A percentile compares a stretch with the other conserved stretches of the same genome.
Evolutionary conservation across 2,113 vertebrate genomes (phyloP).

Genomic region (Pterophyllum scalare): DNA sequence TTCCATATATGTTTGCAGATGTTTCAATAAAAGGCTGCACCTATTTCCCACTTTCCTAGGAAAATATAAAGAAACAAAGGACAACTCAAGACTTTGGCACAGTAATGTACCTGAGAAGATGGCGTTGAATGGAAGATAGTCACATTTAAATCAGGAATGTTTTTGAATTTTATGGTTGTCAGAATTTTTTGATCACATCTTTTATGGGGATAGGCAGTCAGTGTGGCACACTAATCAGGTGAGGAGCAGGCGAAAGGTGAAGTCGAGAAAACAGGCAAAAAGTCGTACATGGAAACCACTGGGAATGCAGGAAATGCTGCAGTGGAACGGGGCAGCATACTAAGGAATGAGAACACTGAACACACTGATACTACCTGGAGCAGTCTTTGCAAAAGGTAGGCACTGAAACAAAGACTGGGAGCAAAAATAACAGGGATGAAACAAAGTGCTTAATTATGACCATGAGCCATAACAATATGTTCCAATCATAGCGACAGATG

Average conservation of each 20-base stretch:
- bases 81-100: background rate
- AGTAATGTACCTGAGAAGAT: background rate
- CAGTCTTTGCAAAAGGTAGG: background rate
- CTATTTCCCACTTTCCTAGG: background rate
- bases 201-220: background rate
- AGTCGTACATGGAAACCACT: too few relatives aligned
- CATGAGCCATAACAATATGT: too few relatives aligned
- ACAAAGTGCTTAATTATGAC: background rate
- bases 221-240: background rate
- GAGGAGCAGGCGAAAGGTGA: background rate
- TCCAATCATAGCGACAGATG: too few relatives aligned
- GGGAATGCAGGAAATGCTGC: background rate
- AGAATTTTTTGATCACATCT: background rate
- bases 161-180: background rate
- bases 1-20: too few relatives aligned
- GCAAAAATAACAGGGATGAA: background rate
- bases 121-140: background rate
- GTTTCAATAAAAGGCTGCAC: background rate
- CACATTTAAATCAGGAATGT: background rate
- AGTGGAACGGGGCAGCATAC: background rate
- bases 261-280: background rate
- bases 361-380: background rate
- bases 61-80: background rate
- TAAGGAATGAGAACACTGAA: background rate
- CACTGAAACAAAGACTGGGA: background rate